Conservation (phyloP, 1,140 invertebrate species). For the Macrotrachela quadricornifera region DNA sequence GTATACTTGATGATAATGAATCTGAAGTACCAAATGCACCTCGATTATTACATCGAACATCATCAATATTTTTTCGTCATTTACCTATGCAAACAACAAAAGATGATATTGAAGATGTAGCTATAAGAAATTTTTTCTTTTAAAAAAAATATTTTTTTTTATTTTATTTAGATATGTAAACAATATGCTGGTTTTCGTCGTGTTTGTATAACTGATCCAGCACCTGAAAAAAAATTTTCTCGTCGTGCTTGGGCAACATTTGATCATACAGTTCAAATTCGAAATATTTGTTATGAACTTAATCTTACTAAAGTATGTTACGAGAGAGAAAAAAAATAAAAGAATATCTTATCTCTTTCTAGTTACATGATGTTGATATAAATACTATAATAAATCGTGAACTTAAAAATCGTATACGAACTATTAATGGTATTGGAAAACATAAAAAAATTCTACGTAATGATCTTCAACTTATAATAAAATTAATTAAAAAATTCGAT, state of each 20-base stretch:
- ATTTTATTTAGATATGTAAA: no score
- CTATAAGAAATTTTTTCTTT: no score
- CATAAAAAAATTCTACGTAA: constrained; percentile 64
- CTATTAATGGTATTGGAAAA: constrained; percentile 70
- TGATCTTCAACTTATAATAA: constrained; percentile 76
- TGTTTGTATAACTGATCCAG: constrained; percentile 82
- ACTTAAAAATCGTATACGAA: constrained; percentile 65
- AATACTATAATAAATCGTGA: constrained; percentile 83
- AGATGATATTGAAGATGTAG: constrained; percentile 77
- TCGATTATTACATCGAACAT: constrained; percentile 57
- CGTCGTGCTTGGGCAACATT: constrained; percentile 95
- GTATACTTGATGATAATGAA: not conserved
- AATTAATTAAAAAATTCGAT: constrained; percentile 82
- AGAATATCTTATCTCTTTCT: not conserved
- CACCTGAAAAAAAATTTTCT: constrained; percentile 78
- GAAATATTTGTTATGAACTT: constrained; percentile 96
- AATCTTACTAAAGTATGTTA: constrained; percentile 67
- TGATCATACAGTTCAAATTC: constrained; percentile 83
- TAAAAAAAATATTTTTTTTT: no score
- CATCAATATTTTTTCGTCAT: constrained; percentile 84
- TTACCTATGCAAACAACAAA: constrained; percentile 82
- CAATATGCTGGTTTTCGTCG: constrained; percentile 57
- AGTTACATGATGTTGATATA: constrained; percentile 44
- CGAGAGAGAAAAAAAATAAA: no score
- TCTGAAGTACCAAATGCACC: constrained; percentile 14